A percentile compares a stretch with the other conserved stretches of the same genome.
phyloP scores from a whole-genome alignment of 2,113 vertebrate species.

The Uria aalge region DNA sequence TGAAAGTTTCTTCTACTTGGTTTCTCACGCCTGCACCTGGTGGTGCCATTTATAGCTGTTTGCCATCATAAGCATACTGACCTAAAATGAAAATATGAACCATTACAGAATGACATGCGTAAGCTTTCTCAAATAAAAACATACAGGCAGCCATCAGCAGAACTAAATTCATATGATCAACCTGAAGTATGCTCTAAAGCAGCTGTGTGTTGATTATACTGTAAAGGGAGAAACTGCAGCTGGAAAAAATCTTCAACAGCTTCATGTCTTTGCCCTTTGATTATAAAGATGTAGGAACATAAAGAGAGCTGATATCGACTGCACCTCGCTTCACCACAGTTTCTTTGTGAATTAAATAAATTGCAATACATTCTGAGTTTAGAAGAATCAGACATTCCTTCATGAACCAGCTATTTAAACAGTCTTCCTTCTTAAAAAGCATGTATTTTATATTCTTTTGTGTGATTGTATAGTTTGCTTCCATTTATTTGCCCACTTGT shows the following conservation, averaged over 20 bases:
- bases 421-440: background rate
- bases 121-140: conserved; percentile 30
- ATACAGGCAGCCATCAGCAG: background rate
- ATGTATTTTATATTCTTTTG: background rate
- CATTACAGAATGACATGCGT: background rate
- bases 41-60: conserved; percentile 12
- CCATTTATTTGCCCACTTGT: background rate
- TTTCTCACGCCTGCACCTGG: background rate
- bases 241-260: conserved; percentile 30
- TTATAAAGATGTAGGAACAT: background rate
- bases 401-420: background rate
- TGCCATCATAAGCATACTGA: conserved; percentile 1
- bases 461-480: background rate
- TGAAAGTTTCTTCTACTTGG: background rate
- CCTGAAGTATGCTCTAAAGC: conserved; percentile 38
- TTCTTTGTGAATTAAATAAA: conserved; percentile 15
- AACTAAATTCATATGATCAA: conserved; percentile 27
- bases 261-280: background rate
- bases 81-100: conserved; percentile 37
- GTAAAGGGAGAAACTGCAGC: background rate
- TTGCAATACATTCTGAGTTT: background rate
- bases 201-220: conserved; percentile 26
- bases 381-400: background rate
- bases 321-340: background rate
- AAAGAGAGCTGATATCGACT: background rate